Evolutionary conservation across 2,113 vertebrate genomes (phyloP).

Genomic region (Leptobrachium ailaonicum): DNA sequence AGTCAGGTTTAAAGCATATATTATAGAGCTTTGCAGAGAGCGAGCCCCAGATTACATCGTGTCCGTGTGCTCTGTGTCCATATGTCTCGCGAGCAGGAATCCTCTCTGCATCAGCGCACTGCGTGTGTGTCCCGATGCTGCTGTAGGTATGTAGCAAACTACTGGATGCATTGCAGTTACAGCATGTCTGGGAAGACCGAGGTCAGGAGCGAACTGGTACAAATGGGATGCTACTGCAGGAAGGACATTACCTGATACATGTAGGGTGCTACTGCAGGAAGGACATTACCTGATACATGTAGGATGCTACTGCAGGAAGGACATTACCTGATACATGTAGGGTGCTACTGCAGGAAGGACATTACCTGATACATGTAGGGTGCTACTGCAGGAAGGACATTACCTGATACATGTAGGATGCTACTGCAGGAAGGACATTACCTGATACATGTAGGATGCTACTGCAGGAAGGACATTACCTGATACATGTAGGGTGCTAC

Average conservation of each 20-base stretch:
- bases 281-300: neutral
- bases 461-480: no score
- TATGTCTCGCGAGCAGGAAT: neutral
- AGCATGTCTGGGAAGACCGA: neutral
- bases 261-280: neutral
- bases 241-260: neutral
- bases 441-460: no score
- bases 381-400: no score
- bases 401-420: no score
- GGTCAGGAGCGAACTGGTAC: neutral
- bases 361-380: no score
- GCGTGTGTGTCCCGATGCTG: neutral
- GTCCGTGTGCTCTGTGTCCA: neutral
- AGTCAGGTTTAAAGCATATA: neutral
- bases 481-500: no score
- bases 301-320: neutral
- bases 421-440: no score
- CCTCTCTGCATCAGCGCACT: neutral
- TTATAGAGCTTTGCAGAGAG: neutral
- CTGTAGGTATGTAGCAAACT: neutral
- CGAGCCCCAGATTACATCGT: neutral
- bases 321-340: neutral
- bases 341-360: neutral
- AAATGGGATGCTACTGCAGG: neutral
- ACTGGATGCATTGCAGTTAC: neutral